phyloP scores from a whole-genome alignment of 2,797 vertebrate genomes.

The Sebastes hopkinsi region DNA sequence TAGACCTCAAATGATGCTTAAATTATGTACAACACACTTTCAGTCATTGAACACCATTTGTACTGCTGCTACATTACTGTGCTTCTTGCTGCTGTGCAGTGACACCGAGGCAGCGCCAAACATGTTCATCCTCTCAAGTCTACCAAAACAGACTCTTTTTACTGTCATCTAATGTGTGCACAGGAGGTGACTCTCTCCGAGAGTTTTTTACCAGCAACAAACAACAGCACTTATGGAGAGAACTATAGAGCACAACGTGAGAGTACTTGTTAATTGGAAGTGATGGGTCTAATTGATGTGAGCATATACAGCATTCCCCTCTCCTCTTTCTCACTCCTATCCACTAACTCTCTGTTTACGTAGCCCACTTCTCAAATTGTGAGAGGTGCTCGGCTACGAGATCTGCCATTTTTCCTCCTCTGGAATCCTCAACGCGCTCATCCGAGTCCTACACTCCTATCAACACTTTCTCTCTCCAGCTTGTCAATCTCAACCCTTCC shows the following conservation, averaged over 20 bases:
- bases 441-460: constrained; percentile 39
- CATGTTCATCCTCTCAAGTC: constrained; percentile 28
- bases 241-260: constrained; percentile 40
- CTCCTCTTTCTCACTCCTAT: constrained; percentile 29
- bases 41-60: background rate
- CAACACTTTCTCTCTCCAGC: constrained; percentile 47
- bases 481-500: constrained; percentile 61
- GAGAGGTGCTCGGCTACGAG: constrained; percentile 60
- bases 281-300: constrained; percentile 66
- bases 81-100: background rate
- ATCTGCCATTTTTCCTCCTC: constrained; percentile 56
- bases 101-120: background rate
- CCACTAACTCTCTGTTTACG: constrained; percentile 42
- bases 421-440: constrained; percentile 25
- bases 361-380: constrained; percentile 54
- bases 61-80: background rate
- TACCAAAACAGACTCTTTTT: constrained; percentile 44
- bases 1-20: background rate
- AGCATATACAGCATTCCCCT: constrained; percentile 49
- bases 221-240: constrained; percentile 57
- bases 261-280: constrained; percentile 57
- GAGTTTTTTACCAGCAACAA: constrained; percentile 54
- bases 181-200: constrained; percentile 54
- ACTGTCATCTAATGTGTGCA: constrained; percentile 36
- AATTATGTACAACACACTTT: background rate